These are phyloP conservation scores for Parazoanthus atlanticus DNA, from an alignment of 92 coral and sea anemone genomes.

Conservation along the genomic window DNA sequence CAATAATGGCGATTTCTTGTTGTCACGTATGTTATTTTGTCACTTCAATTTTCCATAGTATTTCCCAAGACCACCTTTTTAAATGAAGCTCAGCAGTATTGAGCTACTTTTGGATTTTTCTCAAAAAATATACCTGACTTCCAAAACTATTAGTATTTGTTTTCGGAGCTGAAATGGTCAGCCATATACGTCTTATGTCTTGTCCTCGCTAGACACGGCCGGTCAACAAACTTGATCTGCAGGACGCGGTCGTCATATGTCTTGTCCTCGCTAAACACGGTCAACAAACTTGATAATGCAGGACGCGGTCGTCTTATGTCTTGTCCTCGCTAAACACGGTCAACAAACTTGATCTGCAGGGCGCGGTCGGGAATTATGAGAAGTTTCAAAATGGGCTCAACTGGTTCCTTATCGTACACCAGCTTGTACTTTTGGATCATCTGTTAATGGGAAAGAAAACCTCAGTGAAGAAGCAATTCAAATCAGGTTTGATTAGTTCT, in stretches of 20 bases:
- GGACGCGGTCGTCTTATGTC: not conserved
- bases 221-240: no score
- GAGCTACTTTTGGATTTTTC: no score
- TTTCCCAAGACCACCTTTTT: no score
- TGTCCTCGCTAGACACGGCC: no score
- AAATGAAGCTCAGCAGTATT: no score
- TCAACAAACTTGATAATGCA: not conserved
- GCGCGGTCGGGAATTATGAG: conserved; percentile 27
- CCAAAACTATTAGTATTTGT: no score
- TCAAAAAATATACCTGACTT: no score
- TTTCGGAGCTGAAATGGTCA: not conserved
- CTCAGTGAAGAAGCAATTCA: not conserved
- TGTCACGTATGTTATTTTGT: no score
- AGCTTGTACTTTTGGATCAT: conserved; percentile 27
- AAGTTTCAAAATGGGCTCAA: conserved; percentile 31
- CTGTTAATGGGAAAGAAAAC: not conserved
- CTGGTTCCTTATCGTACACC: conserved; percentile 30
- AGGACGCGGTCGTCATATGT: no score
- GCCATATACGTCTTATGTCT: no score
- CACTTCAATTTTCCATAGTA: no score
- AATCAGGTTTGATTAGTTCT: not conserved
- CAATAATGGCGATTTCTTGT: no score
- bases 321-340: not conserved
- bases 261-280: not conserved
- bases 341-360: conserved; percentile 26